A percentile compares a stretch with the other conserved stretches of the same genome.
These are phyloP conservation scores for Drosophila anomelani DNA, from an alignment of 2,888 invertebrate genomes.

Conservation along the genomic window DNA sequence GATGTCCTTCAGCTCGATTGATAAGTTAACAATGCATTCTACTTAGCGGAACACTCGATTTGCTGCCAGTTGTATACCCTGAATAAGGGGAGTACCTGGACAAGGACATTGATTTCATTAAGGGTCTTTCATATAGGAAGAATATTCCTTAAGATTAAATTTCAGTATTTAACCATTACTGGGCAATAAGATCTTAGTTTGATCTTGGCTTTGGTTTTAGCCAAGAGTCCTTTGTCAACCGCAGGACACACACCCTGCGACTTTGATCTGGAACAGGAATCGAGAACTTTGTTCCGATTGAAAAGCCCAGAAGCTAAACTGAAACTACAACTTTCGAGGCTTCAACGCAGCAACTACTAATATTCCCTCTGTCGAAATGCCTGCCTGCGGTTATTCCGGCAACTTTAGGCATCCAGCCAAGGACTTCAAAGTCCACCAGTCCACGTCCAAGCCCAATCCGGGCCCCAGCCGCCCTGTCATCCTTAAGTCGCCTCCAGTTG, in stretches of 20 bases:
- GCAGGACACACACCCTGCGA: not conserved
- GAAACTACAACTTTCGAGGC: constrained; percentile 3
- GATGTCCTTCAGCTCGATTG: constrained; percentile 51
- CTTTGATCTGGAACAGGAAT: not conserved
- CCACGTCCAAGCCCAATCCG: not conserved
- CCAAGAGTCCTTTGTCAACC: not conserved
- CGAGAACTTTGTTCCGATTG: constrained; percentile 5
- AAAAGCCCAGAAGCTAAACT: constrained; percentile 8
- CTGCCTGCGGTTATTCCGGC: constrained; percentile 14
- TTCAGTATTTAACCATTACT: not conserved
- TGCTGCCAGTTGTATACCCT: not conserved
- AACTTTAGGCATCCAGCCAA: constrained; percentile 12
- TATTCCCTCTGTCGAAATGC: not conserved
- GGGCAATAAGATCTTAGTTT: not conserved
- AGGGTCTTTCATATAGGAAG: not conserved
- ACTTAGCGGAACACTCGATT: constrained; percentile 31
- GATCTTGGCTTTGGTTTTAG: not conserved
- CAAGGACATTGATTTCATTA: not conserved
- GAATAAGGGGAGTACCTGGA: not conserved
- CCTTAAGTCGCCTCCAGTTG: constrained; percentile 8
- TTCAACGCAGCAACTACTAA: not conserved
- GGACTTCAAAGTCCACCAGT: constrained; percentile 16
- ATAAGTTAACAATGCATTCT: constrained; percentile 55
- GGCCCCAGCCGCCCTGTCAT: not conserved
- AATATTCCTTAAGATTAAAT: not conserved